These are phyloP conservation scores for Lethenteron camtschaticum DNA, from an alignment of 2,113 vertebrate genomes.

Conservation along the genomic window DNA sequence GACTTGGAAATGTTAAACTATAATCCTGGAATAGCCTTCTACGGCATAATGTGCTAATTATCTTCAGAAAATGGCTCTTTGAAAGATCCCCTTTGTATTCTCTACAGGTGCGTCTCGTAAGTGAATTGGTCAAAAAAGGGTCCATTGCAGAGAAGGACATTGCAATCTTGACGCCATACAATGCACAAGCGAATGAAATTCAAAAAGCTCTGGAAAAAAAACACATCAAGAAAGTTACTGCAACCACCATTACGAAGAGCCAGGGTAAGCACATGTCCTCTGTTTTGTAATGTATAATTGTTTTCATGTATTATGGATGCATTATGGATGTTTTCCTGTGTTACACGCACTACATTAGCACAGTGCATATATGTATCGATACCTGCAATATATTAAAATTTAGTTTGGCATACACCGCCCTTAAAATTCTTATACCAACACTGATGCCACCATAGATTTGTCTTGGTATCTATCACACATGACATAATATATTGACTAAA, in stretches of 20 bases:
- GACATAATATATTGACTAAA: no score
- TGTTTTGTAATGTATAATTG: neutral
- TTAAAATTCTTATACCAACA: neutral
- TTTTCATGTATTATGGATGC: neutral
- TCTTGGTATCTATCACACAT: neutral
- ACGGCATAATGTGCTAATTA: neutral
- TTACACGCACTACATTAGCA: neutral
- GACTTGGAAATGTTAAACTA: no score
- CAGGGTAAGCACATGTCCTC: slow-evolving; percentile 32
- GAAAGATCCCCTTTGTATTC: neutral
- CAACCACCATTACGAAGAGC: slow-evolving; percentile 59
- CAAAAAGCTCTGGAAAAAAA: slow-evolving; percentile 15
- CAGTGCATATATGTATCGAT: neutral
- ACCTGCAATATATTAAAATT: neutral
- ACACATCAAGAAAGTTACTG: slow-evolving; percentile 19
- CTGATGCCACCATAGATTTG: neutral
- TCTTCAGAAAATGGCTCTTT: neutral
- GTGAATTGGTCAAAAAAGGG: slow-evolving; percentile 23
- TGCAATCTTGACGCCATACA: slow-evolving; percentile 57
- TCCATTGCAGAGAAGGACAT: slow-evolving; percentile 24
- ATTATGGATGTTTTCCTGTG: neutral
- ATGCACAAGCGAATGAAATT: slow-evolving; percentile 44
- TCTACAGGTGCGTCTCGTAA: slow-evolving; percentile 30
- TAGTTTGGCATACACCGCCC: neutral
- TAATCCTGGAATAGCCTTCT: neutral